A percentile compares a stretch with the other conserved stretches of the same genome.
These are phyloP conservation scores for Drosophila bifasciata DNA, from an alignment of 1,140 invertebrate genomes.

Conservation along the genomic window DNA sequence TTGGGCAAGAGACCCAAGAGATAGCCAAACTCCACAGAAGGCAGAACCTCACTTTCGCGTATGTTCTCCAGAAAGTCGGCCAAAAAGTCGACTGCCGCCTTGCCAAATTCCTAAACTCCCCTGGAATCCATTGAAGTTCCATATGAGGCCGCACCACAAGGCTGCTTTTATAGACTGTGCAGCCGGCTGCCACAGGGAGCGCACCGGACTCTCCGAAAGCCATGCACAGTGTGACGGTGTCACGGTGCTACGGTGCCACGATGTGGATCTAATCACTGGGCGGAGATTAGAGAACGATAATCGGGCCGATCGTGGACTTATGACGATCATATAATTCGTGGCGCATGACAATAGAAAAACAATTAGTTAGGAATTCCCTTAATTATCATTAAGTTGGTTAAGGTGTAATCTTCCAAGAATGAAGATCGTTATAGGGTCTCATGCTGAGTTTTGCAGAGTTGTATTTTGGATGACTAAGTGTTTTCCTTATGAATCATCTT, in stretches of 20 bases:
- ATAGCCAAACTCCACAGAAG: conserved; percentile 91
- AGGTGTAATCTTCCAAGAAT: not conserved
- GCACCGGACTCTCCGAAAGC: not conserved
- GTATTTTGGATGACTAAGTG: not conserved
- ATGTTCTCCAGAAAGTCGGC: conserved; percentile 92
- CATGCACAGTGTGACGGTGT: not conserved
- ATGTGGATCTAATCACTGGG: conserved; percentile 16
- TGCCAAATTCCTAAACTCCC: conserved; percentile 90
- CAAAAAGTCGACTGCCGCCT: conserved; percentile 90
- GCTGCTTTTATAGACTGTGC: conserved; percentile 39
- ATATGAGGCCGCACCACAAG: conserved; percentile 34
- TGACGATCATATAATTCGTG: conserved; percentile 2
- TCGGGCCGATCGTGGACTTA: conserved; percentile 1
- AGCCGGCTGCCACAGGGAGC: not conserved
- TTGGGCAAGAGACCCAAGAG: conserved; percentile 90
- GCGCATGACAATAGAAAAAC: conserved; percentile 13
- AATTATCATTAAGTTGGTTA: conserved; percentile 20
- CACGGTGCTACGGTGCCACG: conserved; percentile 7
- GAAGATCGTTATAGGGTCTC: not conserved
- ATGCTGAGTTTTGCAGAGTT: not conserved
- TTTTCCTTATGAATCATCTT: conserved; percentile 13
- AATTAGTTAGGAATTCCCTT: conserved; percentile 36
- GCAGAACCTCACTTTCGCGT: conserved; percentile 88
- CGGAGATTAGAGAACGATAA: conserved; percentile 20
- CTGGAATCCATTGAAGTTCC: conserved; percentile 87